Conservation (phyloP, 2,888 invertebrate species). For the Ametastegia equiseti region DNA sequence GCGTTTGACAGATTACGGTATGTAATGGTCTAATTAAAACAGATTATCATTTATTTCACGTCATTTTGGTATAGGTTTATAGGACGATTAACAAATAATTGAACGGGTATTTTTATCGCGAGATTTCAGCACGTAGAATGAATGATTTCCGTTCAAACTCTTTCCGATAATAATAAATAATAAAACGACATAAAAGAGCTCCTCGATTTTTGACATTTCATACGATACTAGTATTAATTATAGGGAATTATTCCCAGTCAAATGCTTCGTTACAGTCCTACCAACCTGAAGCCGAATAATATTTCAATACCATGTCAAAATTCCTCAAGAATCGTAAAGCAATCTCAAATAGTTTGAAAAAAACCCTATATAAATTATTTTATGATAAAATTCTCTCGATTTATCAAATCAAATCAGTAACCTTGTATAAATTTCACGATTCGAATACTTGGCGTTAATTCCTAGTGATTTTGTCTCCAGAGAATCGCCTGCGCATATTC, state of each 20-base stretch:
- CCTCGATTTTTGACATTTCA: conserved; percentile 15
- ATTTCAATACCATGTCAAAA: not conserved
- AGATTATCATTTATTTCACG: not conserved
- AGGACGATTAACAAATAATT: not conserved
- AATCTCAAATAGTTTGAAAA: not conserved
- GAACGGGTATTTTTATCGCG: not conserved
- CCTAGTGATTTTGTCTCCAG: not conserved
- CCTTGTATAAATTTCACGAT: not conserved
- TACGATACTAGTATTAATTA: not conserved
- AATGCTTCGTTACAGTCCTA: not conserved
- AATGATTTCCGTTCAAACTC: not conserved
- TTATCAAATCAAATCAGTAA: not conserved
- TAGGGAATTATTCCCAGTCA: not conserved
- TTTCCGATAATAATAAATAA: not conserved
- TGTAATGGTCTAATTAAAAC: not conserved
- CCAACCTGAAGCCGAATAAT: not conserved
- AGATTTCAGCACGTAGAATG: not conserved
- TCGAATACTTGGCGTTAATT: not conserved
- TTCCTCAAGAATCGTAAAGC: not conserved
- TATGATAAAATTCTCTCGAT: not conserved
- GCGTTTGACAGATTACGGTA: not conserved
- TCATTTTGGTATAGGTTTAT: not conserved
- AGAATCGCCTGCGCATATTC: conserved; percentile 22
- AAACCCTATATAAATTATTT: not conserved
- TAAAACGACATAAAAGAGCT: not conserved